Percentiles rank a stretch among this genome's conserved stretches.
These are phyloP conservation scores for Parnassius mnemosyne DNA, from an alignment of 2,888 invertebrate genomes.

Conservation along the genomic window DNA sequence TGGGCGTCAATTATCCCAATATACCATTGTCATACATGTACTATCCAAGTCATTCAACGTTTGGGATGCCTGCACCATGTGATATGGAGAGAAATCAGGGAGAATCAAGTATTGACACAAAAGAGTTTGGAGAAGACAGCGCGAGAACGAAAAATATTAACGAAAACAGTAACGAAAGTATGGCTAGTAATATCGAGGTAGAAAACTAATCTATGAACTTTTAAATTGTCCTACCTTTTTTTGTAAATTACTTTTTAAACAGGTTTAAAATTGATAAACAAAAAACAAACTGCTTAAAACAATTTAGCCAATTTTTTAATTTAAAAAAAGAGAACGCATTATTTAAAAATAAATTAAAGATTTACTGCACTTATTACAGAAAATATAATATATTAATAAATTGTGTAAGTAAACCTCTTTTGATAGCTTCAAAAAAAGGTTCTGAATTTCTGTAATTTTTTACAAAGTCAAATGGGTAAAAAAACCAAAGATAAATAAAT, in stretches of 20 bases:
- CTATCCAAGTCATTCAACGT: conserved; percentile 68
- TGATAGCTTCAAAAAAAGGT: no score
- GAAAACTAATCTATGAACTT: conserved; percentile 58
- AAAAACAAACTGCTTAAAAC: no score
- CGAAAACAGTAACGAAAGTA: conserved; percentile 74
- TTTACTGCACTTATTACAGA: neutral
- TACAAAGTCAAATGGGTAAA: no score
- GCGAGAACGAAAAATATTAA: conserved; percentile 56
- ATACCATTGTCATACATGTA: conserved; percentile 72
- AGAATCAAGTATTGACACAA: conserved; percentile 46
- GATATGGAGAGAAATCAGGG: conserved; percentile 61
- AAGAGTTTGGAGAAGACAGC: conserved; percentile 48
- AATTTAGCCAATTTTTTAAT: no score
- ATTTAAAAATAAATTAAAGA: neutral
- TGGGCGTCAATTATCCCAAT: conserved; percentile 70
- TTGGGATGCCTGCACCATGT: conserved; percentile 59
- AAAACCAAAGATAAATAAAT: conserved; percentile 31
- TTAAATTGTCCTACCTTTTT: neutral
- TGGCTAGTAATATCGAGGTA: conserved; percentile 76
- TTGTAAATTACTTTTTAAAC: neutral
- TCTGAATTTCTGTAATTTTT: no score
- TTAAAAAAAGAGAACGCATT: no score
- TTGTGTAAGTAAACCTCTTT: no score
- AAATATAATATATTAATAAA: no score
- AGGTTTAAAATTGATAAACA: no score